Percentiles rank a stretch among this genome's conserved stretches.
phyloP scores from a whole-genome alignment of 35 echinoderm and acorn worm genomes.

The Heliocidaris tuberculata region DNA sequence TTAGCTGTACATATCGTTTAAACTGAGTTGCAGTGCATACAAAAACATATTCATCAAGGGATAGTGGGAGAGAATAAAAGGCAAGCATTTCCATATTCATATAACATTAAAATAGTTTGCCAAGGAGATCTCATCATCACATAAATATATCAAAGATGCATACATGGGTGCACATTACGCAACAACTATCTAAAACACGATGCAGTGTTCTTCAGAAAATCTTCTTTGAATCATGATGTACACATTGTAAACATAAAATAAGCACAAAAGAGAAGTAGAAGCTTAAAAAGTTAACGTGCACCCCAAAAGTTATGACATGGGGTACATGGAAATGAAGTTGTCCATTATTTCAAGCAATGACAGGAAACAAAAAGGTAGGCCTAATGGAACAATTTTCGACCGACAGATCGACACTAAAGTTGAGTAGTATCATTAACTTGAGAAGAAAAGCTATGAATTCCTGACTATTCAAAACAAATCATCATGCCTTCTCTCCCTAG shows the following conservation, averaged over 20 bases:
- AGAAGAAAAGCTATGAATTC: no score
- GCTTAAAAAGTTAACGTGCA: not conserved
- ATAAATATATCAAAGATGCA: not conserved
- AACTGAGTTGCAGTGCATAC: not conserved
- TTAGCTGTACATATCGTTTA: not conserved
- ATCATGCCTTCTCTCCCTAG: no score
- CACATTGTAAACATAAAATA: not conserved
- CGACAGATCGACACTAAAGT: no score
- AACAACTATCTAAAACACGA: not conserved
- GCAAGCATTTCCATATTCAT: not conserved
- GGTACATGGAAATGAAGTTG: no score
- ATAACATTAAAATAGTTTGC: not conserved
- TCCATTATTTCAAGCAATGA: no score
- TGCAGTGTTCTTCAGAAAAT: not conserved
- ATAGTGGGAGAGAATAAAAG: conserved; percentile 8
- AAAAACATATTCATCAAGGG: not conserved
- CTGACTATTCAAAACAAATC: no score
- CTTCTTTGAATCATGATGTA: not conserved
- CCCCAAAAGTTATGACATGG: no score
- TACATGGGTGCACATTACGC: not conserved
- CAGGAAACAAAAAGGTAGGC: no score
- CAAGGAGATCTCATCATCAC: not conserved
- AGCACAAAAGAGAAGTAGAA: not conserved
- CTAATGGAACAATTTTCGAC: no score
- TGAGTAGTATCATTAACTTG: no score